Conservation (phyloP, 2,797 vertebrate genomes). For the Dipus sagitta region DNA sequence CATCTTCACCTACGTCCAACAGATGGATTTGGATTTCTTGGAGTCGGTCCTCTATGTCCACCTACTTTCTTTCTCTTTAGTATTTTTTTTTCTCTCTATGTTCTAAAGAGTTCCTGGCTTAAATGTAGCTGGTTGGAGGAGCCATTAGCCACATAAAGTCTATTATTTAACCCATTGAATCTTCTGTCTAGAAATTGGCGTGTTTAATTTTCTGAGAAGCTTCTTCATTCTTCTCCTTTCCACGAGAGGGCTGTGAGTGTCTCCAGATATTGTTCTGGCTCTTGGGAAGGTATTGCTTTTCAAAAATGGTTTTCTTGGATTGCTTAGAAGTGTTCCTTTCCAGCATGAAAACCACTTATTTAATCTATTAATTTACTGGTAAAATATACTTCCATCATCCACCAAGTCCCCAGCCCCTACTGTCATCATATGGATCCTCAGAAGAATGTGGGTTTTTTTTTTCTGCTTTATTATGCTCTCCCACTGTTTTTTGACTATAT, state of each 20-base stretch:
- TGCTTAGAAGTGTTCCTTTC: constrained; percentile 43
- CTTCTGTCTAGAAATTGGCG: background rate
- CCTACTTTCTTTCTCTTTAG: constrained; percentile 11
- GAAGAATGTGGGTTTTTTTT: background rate
- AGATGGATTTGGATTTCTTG: background rate
- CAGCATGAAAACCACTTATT: background rate
- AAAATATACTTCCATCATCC: background rate
- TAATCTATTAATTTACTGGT: background rate
- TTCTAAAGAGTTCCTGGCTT: constrained; percentile 31
- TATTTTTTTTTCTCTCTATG: background rate
- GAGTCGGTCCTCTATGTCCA: background rate
- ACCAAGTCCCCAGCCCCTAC: background rate
- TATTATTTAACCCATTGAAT: background rate
- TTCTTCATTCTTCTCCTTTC: background rate
- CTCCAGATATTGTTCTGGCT: background rate
- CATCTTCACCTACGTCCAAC: background rate
- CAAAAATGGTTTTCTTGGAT: background rate
- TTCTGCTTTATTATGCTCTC: background rate
- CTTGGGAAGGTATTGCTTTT: background rate
- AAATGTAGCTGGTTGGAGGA: background rate
- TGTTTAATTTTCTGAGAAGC: background rate
- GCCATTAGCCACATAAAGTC: background rate
- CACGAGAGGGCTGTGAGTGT: background rate
- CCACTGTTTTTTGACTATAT: background rate
- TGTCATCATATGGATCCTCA: background rate